Evolutionary conservation across 2,797 vertebrate genomes (phyloP), one percentile per base, ranked within the genome.

Genomic region (Amphiprion clarkii): DNA sequence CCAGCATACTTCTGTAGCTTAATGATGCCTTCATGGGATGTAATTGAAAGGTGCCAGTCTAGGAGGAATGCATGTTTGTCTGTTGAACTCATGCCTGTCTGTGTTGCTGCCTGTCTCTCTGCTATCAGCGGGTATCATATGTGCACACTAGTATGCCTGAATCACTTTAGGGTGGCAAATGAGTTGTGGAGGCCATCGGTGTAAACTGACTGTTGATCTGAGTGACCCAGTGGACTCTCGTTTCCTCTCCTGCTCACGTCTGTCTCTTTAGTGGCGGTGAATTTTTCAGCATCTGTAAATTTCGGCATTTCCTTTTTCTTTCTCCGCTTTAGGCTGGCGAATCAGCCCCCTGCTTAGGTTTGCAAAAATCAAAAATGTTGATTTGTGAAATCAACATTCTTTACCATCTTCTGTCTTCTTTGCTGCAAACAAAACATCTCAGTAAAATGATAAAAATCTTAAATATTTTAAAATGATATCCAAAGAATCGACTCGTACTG

Each of bases 41-140:
- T 79, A 81, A 89, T 76, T 85, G 69, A 83, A 84, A 76, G 79
- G 79, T 81, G 76, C 49, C 68, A 80, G 52, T 76, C 27, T 70
- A 5, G 54, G 62, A 84, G 80, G 74, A 87, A 83, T 88, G 69
- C 23, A 44, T 61, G 67, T 77, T 74, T 82, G 21, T 82, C 60
- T 73, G 58, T 58, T 64, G 71, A 78, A 36, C 54, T 76, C 69
- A 65, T 71, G 42, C 36, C 16, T 76, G 17, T 85, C 14, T 83
- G 53, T 81, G 64, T 64, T 42, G n/a, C 81, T 70, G 66, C 57
- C 56, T 74, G 64, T 63, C 68, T 78, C 54, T 75, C 6, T 13
- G 56, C 23, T 71, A 61, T 82, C 40, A 36, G 16, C 69, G 67
- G 21, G 46, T 72, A 27, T 80, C 25, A 57, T 63, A 31, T 73